A percentile compares a stretch with the other conserved stretches of the same genome.
These are phyloP conservation scores for Melanotaenia nigrans DNA, from an alignment of 2,797 vertebrate genomes.

Conservation along the genomic window DNA sequence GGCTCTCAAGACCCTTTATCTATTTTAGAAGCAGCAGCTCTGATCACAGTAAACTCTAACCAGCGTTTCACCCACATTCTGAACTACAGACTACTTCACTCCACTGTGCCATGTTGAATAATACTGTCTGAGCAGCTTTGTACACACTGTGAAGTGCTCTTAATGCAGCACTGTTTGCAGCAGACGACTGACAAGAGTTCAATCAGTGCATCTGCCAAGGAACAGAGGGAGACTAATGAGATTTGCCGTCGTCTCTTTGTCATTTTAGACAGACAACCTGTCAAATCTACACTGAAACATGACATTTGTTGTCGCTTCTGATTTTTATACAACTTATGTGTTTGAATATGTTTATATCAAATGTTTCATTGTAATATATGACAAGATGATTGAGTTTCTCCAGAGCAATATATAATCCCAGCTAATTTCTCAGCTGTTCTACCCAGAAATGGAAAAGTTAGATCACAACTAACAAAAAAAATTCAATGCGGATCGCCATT, in stretches of 20 bases:
- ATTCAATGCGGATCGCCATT: too few relatives aligned
- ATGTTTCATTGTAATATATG: neutral
- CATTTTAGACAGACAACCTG: slow-evolving; percentile 54
- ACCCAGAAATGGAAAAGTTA: neutral
- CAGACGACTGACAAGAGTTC: slow-evolving; percentile 65
- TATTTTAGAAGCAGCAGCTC: slow-evolving; percentile 26
- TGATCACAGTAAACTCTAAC: slow-evolving; percentile 26
- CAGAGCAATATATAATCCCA: neutral
- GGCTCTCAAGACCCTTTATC: slow-evolving; percentile 36
- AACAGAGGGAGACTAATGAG: slow-evolving; percentile 71
- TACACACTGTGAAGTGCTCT: slow-evolving; percentile 67
- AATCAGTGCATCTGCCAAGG: slow-evolving; percentile 67
- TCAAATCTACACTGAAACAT: slow-evolving; percentile 37
- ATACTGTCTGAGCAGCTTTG: slow-evolving; percentile 52
- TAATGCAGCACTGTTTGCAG: slow-evolving; percentile 52
- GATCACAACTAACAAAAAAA: neutral
- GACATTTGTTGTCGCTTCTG: slow-evolving; percentile 22
- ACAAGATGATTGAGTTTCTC: neutral
- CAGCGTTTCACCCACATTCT: slow-evolving; percentile 42
- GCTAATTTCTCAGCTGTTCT: neutral
- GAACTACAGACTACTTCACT: slow-evolving; percentile 50
- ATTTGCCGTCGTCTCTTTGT: slow-evolving; percentile 59
- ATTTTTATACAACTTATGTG: slow-evolving; percentile 3
- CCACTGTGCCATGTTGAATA: slow-evolving; percentile 54
- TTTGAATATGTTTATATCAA: slow-evolving; percentile 1